Evolutionary conservation across 2,797 vertebrate species (phyloP).

Genomic region (Mormyrus hasselquistii): DNA sequence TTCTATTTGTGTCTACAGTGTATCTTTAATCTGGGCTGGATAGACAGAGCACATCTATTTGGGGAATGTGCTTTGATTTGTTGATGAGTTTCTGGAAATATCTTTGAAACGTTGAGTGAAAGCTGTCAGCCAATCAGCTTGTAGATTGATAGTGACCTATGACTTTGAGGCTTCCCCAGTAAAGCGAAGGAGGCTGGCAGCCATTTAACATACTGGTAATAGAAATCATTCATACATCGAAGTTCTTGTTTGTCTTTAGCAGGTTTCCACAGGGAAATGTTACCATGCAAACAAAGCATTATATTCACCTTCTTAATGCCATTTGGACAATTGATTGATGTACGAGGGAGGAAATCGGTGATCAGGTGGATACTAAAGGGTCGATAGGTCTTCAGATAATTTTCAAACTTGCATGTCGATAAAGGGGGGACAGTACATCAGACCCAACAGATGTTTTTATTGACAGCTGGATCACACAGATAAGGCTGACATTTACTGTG

Average conservation of each 20-base stretch:
- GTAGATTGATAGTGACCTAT: not conserved
- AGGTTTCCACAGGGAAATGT: not conserved
- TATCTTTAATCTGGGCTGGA: not conserved
- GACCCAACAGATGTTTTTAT: constrained; percentile 39
- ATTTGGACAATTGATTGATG: constrained; percentile 21
- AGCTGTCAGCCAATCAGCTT: not conserved
- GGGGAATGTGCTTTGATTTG: not conserved
- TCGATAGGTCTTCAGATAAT: constrained; percentile 20
- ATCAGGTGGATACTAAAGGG: not conserved
- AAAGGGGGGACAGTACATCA: not conserved
- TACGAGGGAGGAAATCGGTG: not conserved
- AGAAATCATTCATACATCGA: not conserved
- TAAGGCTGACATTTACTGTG: constrained; percentile 49
- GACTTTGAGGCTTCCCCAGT: not conserved
- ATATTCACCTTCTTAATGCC: constrained; percentile 9
- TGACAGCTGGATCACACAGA: constrained; percentile 40
- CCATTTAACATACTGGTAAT: not conserved
- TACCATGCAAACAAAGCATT: not conserved
- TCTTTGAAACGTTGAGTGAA: not conserved
- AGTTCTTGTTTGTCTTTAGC: not conserved
- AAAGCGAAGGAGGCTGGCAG: not conserved
- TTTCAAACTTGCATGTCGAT: constrained; percentile 13
- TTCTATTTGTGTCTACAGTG: not conserved
- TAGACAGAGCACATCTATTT: not conserved
- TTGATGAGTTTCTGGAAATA: not conserved